These are phyloP conservation scores for Tolmerus cingulatus DNA, from an alignment of 2,888 invertebrate genomes.

Conservation along the genomic window DNA sequence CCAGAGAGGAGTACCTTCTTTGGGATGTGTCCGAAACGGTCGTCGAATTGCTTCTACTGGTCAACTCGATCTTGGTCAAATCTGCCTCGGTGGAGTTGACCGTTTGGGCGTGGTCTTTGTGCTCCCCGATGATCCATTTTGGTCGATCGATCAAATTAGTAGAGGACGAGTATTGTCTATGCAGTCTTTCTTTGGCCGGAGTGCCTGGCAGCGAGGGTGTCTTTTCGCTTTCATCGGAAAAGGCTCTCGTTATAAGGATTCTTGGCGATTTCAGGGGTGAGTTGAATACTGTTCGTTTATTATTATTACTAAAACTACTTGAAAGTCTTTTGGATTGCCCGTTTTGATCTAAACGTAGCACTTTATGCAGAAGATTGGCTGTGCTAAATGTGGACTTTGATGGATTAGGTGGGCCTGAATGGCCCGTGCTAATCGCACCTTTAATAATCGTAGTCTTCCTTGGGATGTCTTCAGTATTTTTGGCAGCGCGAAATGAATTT, in stretches of 20 bases:
- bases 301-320: slow-evolving; percentile 51
- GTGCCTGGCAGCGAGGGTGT: slow-evolving; percentile 64
- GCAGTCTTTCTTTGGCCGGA: slow-evolving; percentile 57
- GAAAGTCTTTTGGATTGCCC: slow-evolving; percentile 50
- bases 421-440: not conserved
- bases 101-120: slow-evolving; percentile 46
- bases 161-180: slow-evolving; percentile 61
- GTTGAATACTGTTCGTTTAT: slow-evolving; percentile 48
- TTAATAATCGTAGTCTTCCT: slow-evolving; percentile 30
- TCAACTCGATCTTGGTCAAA: slow-evolving; percentile 48
- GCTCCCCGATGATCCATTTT: slow-evolving; percentile 60
- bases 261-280: slow-evolving; percentile 69
- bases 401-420: not conserved
- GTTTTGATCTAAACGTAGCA: slow-evolving; percentile 66
- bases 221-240: slow-evolving; percentile 75
- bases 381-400: slow-evolving; percentile 18
- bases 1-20: slow-evolving; percentile 61
- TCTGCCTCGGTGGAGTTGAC: slow-evolving; percentile 50
- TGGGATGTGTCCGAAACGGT: slow-evolving; percentile 58
- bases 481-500: slow-evolving; percentile 51
- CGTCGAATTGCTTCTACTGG: slow-evolving; percentile 65
- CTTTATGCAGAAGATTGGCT: slow-evolving; percentile 62
- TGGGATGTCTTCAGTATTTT: slow-evolving; percentile 38
- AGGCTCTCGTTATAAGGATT: slow-evolving; percentile 76
- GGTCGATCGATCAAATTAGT: slow-evolving; percentile 57